These are phyloP conservation scores for Eulemur mongoz DNA, from an alignment of 2,797 vertebrate species.

Conservation along the genomic window DNA sequence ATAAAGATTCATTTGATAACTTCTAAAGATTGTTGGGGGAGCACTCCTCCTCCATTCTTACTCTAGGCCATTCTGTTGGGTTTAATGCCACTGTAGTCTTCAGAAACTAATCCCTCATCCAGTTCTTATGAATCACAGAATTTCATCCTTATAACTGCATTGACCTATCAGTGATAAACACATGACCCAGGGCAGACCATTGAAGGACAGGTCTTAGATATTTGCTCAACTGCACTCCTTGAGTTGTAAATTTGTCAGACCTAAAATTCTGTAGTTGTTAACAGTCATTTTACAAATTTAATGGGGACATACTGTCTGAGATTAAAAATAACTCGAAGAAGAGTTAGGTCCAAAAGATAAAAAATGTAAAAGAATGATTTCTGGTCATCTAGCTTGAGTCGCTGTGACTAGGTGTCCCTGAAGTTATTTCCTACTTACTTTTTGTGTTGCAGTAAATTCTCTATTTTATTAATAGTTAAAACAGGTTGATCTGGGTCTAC, in stretches of 20 bases:
- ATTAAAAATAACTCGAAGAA: background rate
- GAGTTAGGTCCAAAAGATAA: background rate
- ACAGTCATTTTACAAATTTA: background rate
- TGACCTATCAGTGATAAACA: background rate
- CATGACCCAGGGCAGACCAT: accelerated
- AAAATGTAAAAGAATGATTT: background rate
- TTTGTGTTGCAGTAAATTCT: background rate
- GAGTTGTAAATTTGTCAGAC: background rate
- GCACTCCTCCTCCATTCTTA: accelerated
- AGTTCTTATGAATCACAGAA: too few species aligned
- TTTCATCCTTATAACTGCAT: background rate
- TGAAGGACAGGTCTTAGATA: background rate
- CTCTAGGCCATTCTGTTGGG: background rate
- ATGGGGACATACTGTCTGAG: background rate
- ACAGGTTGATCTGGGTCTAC: background rate
- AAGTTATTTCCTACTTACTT: background rate
- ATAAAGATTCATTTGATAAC: background rate
- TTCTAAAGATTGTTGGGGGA: background rate
- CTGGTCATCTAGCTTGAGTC: background rate
- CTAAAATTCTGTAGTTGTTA: background rate
- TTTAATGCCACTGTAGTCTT: background rate
- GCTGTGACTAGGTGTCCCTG: background rate
- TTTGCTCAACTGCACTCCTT: background rate
- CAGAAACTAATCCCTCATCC: background rate
- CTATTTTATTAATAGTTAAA: background rate